Conservation (phyloP, 2,888 invertebrate species). For the Peribatodes rhomboidaria region DNA sequence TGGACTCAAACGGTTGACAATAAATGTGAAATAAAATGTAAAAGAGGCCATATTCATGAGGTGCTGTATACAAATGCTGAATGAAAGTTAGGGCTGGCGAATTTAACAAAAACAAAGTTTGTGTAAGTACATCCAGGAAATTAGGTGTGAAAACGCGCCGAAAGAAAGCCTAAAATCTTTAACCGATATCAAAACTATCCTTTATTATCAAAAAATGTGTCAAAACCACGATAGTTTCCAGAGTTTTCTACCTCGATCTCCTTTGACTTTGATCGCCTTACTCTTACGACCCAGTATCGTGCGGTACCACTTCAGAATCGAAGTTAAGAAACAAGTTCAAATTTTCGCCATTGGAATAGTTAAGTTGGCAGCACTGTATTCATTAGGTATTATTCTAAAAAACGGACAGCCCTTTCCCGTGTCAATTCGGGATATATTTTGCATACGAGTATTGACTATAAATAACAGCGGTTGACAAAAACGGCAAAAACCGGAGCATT, state of each 20-base stretch:
- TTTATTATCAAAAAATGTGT: too few relatives aligned
- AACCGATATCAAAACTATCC: too few relatives aligned
- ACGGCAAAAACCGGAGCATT: constrained; percentile 63
- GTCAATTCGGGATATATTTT: constrained; percentile 72
- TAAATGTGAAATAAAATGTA: constrained; percentile 73
- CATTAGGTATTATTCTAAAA: constrained; percentile 4
- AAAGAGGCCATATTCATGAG: constrained; percentile 78
- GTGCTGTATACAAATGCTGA: constrained; percentile 61
- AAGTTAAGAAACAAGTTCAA: background rate
- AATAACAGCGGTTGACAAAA: constrained; percentile 69
- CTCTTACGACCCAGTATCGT: too few relatives aligned
- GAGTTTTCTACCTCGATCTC: too few relatives aligned
- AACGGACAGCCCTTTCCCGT: constrained; percentile 62
- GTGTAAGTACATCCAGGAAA: background rate
- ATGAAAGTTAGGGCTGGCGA: constrained; percentile 54
- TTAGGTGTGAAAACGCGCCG: too few relatives aligned
- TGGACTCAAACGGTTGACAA: constrained; percentile 72
- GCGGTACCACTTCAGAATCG: too few relatives aligned
- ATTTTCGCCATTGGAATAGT: background rate
- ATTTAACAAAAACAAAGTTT: background rate
- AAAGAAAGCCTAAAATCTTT: too few relatives aligned
- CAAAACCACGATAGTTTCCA: too few relatives aligned
- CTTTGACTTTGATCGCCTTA: too few relatives aligned
- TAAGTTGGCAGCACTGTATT: background rate
- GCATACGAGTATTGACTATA: constrained; percentile 71